These are phyloP conservation scores for Gryllus longicercus DNA, from an alignment of 2,888 invertebrate species.

Conservation along the genomic window DNA sequence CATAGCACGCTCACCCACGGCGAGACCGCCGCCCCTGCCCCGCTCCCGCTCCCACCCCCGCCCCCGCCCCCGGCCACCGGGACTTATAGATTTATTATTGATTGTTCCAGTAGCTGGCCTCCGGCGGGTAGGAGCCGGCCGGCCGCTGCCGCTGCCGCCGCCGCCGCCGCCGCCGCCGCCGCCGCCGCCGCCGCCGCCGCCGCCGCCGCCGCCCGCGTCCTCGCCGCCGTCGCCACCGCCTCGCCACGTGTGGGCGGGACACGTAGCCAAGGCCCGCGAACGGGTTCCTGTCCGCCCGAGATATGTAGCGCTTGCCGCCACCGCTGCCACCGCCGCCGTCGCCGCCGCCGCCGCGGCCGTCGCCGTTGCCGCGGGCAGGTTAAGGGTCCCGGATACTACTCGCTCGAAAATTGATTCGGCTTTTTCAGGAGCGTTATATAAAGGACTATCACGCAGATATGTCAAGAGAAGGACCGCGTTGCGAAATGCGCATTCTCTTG, in stretches of 20 bases:
- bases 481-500: no score
- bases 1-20: constrained; percentile 8
- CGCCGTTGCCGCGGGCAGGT: neutral
- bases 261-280: constrained; percentile 17
- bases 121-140: neutral
- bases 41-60: neutral
- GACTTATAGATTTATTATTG: constrained; percentile 17
- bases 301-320: constrained; percentile 6
- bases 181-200: neutral
- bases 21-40: neutral
- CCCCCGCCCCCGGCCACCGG: neutral
- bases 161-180: no score
- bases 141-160: neutral
- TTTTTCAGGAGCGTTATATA: constrained; percentile 5
- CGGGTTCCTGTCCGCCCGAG: constrained; percentile 8
- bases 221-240: neutral
- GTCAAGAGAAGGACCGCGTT: no score
- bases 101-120: constrained; percentile 17
- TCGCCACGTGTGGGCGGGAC: constrained; percentile 7
- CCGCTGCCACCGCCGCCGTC: neutral
- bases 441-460: neutral
- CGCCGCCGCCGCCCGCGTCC: neutral
- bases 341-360: no score
- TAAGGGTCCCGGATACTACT: neutral
- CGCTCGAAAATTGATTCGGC: neutral